Evolutionary conservation across 2,888 invertebrate genomes (phyloP), one percentile per base, ranked within the genome.

Genomic region (Rhamnusium bicolor): DNA sequence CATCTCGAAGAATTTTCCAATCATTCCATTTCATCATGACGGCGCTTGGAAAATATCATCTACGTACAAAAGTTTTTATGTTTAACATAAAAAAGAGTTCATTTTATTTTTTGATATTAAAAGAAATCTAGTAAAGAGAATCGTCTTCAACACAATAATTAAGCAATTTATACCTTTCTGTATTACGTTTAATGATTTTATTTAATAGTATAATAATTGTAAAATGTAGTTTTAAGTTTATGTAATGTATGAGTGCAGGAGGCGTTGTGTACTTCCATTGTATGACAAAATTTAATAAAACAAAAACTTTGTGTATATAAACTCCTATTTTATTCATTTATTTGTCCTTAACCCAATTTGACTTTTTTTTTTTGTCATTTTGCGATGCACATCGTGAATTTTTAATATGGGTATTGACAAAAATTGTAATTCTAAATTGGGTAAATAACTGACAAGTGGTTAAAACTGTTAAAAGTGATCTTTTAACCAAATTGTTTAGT

Each of bases 241-340:
- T 83, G 82, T 83, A 82, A 78, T 84, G 84, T 83, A 81, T 81
- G 81, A 81, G 79, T 83, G 82, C 82, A 80, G 84, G 81, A 82
- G 84, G 84, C 82, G 79, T 82, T 73, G 73, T 82, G 84, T 83
- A 83, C 84, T 84, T 84, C 83, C 83, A 82, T 83, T 80, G 80
- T 79, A 81, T 81, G 80, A 80, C 80, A 81, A 75, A 75, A 79
- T 82, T 84, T 82, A 83, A 83, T 84, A 84, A 84, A 84, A 71
- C 75, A 80, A 79, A 72, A 62, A 73, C n/a, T 84, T 84, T 84
- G 81, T 84, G 82, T 84, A 84, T 76, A 84, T 80, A 82, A 76
- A 47, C n/a, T 54, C 40, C 24, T 66, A 56, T 73, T 70, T 70
- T 67, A 56, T 70, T 61, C 51, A 4, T 40, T 40, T 24, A 6